phyloP scores from a whole-genome alignment of 2,113 vertebrate genomes.

The Australoheros scitulus region DNA sequence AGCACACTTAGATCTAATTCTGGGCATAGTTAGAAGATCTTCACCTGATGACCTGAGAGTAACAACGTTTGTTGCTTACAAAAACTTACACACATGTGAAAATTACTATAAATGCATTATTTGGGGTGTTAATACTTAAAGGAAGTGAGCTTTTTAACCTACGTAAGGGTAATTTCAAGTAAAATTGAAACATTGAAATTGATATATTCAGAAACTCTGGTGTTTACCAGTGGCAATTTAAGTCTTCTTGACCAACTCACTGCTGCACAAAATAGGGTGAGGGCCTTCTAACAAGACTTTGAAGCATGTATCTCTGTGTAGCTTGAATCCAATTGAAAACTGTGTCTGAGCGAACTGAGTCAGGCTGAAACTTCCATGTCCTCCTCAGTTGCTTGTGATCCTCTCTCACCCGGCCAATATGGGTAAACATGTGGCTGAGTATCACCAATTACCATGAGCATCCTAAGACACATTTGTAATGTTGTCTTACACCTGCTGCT shows the following conservation, averaged over 20 bases:
- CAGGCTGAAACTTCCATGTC: constrained; percentile 22
- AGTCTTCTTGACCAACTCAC: no score
- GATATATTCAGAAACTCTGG: background rate
- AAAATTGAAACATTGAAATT: background rate
- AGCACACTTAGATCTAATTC: constrained; percentile 6
- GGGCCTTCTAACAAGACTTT: background rate
- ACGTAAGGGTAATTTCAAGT: background rate
- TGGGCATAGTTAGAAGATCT: background rate
- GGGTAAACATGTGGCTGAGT: constrained; percentile 3
- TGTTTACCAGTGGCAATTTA: background rate
- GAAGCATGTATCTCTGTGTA: constrained; percentile 4
- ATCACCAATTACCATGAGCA: background rate
- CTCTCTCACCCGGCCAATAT: background rate
- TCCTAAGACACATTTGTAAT: background rate
- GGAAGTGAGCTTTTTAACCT: background rate
- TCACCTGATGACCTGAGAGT: background rate
- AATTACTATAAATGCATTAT: background rate
- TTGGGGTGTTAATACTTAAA: background rate
- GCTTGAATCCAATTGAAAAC: constrained; percentile 15
- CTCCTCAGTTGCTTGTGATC: background rate
- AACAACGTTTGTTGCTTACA: background rate
- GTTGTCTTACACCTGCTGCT: constrained; percentile 9
- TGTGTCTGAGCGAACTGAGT: background rate
- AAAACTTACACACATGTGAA: background rate
- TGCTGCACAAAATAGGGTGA: background rate